Base-by-base conservation (phyloP, 2,888 invertebrate genomes). In the Apoda limacodes region DNA sequence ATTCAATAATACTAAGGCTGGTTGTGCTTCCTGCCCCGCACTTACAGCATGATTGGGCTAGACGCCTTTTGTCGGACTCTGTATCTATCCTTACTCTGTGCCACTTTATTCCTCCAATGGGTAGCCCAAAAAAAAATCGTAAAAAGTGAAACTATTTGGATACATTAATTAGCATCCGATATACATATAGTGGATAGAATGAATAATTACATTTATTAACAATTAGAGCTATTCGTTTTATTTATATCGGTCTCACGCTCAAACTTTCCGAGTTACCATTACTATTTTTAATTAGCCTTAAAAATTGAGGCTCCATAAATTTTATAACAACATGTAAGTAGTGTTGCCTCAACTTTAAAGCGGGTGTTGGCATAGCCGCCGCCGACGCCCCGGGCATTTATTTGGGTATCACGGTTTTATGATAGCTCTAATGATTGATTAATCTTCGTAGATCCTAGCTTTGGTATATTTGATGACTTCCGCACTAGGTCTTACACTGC, bases 301-400 rank as follows among this genome's bases (percentile, higher is more conserved):
- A 70, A 75, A 74, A 71, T 74, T 63, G 66, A 64, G 62, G 62
- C 63, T 56, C 56, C 60, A 72, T 75, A 75, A 75, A 75, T 67
- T 72, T 75, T 72, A 72, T 69, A 63, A 63, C 67, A 59, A 63
- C 56, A 60, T 55, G 48, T 53, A 63, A 59, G 57, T 59, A 57
- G n/a, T n/a, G n/a, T n/a, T n/a, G n/a, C n/a, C n/a, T n/a, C 56
- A 62, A 59, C 54, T 60, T 54, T 46, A 50, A 48, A 51, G 50
- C 48, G 52, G 51, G 35, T 45, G 46, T 33, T 39, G 46, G 40
- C 38, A 42, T 49, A 40, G 44, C 48, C 42, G 35, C 35, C 39
- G 41, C 41, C 33, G 39, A 41, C 45, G 58, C 57, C 56, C 53
- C 49, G 52, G 59, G 59, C 60, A 49, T 51, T 58, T 59, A 61